A percentile compares a stretch with the other conserved stretches of the same genome.
phyloP scores from a whole-genome alignment of 2,888 invertebrate species.

The Deroplatys truncata region DNA sequence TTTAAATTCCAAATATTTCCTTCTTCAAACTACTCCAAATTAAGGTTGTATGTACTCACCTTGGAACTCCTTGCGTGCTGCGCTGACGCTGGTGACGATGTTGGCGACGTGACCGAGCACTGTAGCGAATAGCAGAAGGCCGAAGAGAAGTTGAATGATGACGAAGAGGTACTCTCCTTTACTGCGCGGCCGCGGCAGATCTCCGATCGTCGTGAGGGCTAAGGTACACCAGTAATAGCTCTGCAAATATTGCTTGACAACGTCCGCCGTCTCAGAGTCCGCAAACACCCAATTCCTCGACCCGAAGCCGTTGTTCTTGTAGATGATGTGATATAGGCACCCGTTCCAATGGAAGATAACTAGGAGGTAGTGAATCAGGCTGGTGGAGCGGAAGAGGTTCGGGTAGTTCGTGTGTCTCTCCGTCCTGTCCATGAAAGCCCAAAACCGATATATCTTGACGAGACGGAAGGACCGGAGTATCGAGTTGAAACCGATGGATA shows the following conservation, averaged over 20 bases:
- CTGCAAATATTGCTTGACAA: conserved; percentile 92
- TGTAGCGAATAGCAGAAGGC: conserved; percentile 90
- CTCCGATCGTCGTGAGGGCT: conserved; percentile 93
- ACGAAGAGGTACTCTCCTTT: conserved; percentile 95
- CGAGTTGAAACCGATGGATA: conserved; percentile 96
- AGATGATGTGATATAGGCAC: conserved; percentile 95
- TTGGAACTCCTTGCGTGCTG: conserved; percentile 97
- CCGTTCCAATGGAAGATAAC: conserved; percentile 99
- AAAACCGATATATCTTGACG: conserved; percentile 96
- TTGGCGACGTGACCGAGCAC: conserved; percentile 97
- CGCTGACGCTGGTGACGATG: conserved; percentile 96
- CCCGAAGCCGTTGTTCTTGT: conserved; percentile 92
- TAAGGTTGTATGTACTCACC: conserved; percentile 58
- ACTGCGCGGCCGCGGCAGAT: conserved; percentile 84
- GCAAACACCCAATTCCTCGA: conserved; percentile 89
- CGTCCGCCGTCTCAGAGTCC: conserved; percentile 80
- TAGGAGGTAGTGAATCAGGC: conserved; percentile 91
- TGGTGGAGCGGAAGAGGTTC: conserved; percentile 88
- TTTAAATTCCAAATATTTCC: too few relatives aligned
- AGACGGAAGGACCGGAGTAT: conserved; percentile 92
- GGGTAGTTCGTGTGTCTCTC: conserved; percentile 99
- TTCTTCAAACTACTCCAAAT: too few relatives aligned
- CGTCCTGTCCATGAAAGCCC: conserved; percentile 97
- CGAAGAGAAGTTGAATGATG: conserved; percentile 90
- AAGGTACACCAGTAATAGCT: conserved; percentile 98